Conservation (phyloP, 2,888 invertebrate species). For the Ennomos quercinarius region DNA sequence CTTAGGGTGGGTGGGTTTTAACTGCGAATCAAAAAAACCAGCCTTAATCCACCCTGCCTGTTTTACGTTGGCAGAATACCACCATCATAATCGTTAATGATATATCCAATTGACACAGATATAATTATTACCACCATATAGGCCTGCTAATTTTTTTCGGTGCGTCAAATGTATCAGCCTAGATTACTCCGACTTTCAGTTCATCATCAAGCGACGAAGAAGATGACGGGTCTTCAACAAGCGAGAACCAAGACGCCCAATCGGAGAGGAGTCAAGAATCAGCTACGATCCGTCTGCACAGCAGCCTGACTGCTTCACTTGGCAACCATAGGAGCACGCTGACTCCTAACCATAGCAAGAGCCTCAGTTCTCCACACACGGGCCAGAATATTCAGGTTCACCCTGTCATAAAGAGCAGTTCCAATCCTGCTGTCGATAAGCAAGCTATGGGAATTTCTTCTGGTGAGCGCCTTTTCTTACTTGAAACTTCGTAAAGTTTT, state of each 20-base stretch:
- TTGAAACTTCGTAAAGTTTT: slow-evolving; percentile 3
- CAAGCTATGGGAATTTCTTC: slow-evolving; percentile 80
- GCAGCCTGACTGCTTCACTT: slow-evolving; percentile 53
- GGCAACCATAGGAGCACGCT: slow-evolving; percentile 56
- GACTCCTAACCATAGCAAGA: slow-evolving; percentile 76
- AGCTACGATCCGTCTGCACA: slow-evolving; percentile 58
- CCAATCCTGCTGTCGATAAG: slow-evolving; percentile 81
- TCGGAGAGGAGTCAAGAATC: slow-evolving; percentile 74
- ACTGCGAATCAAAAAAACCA: too few species aligned
- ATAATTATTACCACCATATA: too few species aligned
- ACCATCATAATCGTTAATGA: too few species aligned
- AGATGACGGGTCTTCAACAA: slow-evolving; percentile 82
- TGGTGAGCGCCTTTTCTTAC: slow-evolving; percentile 52
- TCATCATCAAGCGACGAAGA: slow-evolving; percentile 90
- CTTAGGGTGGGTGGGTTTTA: too few species aligned
- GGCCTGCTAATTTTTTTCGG: too few species aligned
- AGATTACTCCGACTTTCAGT: slow-evolving; percentile 78
- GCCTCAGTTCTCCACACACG: slow-evolving; percentile 74
- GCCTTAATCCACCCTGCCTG: too few species aligned
- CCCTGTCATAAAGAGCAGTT: slow-evolving; percentile 81
- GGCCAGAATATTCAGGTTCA: slow-evolving; percentile 73
- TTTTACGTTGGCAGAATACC: too few species aligned
- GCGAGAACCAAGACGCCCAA: slow-evolving; percentile 76
- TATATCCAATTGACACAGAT: too few species aligned
- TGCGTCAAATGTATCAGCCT: too few species aligned